phyloP scores from a whole-genome alignment of 2,888 invertebrate species.

The Matsumyia berberina region DNA sequence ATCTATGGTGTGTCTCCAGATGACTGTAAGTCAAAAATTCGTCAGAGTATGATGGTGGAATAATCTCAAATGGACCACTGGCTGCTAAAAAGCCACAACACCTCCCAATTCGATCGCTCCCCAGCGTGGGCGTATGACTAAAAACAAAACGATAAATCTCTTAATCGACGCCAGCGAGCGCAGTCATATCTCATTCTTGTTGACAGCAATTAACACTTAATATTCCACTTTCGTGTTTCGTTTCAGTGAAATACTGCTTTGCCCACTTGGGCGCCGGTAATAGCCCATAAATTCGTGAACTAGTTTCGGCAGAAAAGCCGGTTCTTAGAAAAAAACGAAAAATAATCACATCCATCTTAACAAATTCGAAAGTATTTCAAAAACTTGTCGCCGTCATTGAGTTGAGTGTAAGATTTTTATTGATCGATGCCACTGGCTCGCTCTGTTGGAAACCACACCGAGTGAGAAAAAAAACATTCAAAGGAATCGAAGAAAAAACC shows the following conservation, averaged over 20 bases:
- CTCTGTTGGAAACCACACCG: slow-evolving; percentile 28
- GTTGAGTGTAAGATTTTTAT: slow-evolving; percentile 61
- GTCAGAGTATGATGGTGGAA: too few relatives aligned
- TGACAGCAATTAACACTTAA: slow-evolving; percentile 4
- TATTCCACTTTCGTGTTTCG: neutral
- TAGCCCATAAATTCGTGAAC: slow-evolving; percentile 28
- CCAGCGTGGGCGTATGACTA: too few relatives aligned
- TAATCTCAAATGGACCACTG: too few relatives aligned
- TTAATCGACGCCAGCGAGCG: neutral
- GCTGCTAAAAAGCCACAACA: too few relatives aligned
- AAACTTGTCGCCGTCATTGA: slow-evolving; percentile 55
- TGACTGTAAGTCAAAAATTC: too few relatives aligned
- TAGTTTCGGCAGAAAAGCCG: slow-evolving; percentile 51
- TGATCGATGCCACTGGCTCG: slow-evolving; percentile 49
- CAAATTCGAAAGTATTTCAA: slow-evolving; percentile 39
- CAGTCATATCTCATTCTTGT: slow-evolving; percentile 3
- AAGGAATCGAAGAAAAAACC: slow-evolving; percentile 27
- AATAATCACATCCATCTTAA: neutral
- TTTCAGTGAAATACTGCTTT: neutral
- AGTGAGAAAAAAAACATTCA: slow-evolving; percentile 33
- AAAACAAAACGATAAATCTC: too few relatives aligned
- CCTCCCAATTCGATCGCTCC: too few relatives aligned
- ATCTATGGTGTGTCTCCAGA: too few relatives aligned
- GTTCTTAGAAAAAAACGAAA: slow-evolving; percentile 19
- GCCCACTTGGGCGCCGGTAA: slow-evolving; percentile 35